Conservation (phyloP, 2,797 vertebrate species). For the Chromis chromis region DNA sequence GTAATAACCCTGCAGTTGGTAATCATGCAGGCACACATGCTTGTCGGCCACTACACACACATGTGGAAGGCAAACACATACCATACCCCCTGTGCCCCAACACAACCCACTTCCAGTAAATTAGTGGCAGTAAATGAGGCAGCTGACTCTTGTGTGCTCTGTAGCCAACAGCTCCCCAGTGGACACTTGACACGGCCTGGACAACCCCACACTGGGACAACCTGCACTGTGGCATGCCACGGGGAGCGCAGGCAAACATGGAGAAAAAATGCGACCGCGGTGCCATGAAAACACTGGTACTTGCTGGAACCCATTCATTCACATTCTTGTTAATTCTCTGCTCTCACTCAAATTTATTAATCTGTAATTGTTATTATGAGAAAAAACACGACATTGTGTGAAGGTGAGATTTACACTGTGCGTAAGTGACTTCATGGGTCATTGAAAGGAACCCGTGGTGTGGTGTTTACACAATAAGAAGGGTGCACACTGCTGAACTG, state of each 20-base stretch:
- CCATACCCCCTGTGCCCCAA: constrained; percentile 56
- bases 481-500: constrained; percentile 55
- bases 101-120: constrained; percentile 73
- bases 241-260: constrained; percentile 45
- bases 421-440: constrained; percentile 73
- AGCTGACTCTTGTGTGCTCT: constrained; percentile 68
- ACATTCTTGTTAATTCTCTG: constrained; percentile 61
- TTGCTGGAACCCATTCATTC: constrained; percentile 66
- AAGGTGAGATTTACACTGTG: constrained; percentile 66
- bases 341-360: constrained; percentile 54
- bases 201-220: constrained; percentile 71
- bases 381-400: constrained; percentile 52
- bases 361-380: constrained; percentile 64
- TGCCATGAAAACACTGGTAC: constrained; percentile 70
- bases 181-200: constrained; percentile 79
- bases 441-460: constrained; percentile 71
- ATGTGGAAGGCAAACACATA: constrained; percentile 70
- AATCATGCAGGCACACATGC: constrained; percentile 45
- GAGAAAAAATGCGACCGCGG: constrained; percentile 52
- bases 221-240: constrained; percentile 66
- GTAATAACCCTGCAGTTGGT: constrained; percentile 41
- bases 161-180: constrained; percentile 62
- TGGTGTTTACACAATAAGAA: constrained; percentile 74
- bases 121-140: constrained; percentile 78
- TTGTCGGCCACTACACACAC: constrained; percentile 40